Evolutionary conservation across 2,113 vertebrate genomes (phyloP), one percentile per base, ranked within the genome.

Genomic region (Cervus canadensis): DNA sequence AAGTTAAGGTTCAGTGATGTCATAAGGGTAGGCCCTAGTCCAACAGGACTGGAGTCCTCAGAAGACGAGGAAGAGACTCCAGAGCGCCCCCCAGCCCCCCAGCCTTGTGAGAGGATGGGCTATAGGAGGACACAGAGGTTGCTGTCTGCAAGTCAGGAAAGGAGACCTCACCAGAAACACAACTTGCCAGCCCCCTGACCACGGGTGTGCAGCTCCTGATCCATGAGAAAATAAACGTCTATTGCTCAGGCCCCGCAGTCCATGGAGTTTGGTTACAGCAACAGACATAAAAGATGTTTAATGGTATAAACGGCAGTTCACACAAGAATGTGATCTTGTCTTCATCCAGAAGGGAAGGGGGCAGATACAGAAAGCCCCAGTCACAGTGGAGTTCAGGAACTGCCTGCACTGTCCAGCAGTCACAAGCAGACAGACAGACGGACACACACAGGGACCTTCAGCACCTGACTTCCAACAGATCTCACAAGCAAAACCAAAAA

Each of bases 61-160:
- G 4, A 83, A 74, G 40, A 64, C 36, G 60, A 78, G 81, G 28
- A 64, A 33, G 71, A 59, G 7, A 76, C 74, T 56, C 4, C 43
- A 36, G 36, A 15, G 11, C 0, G 11, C 12, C 30, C 2, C 36
- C 40, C 13, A 0, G 9, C 5, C 13, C 9, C 36, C 26, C 28
- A 16, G 3, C 4, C 15, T 6, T 17, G 14, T 10, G 74, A 30
- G 52, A 89, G 43, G 56, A 28, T 81, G 79, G 60, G 36, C 33
- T 59, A 52, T 0, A 15, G 17, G 59, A 52, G n/a, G 25, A 86
- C 52, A n/a, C 28, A 60, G 48, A 54, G 19, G 62, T 6, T 12
- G 62, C 45, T 43, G 14, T 45, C 59, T 86, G n/a, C 6, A 36
- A 33, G 26, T 14, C 30, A 91, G 45, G 48, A 82, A 86, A 60